Base-by-base conservation (phyloP, 1,140 invertebrate genomes). In the Radopholus similis region DNA sequence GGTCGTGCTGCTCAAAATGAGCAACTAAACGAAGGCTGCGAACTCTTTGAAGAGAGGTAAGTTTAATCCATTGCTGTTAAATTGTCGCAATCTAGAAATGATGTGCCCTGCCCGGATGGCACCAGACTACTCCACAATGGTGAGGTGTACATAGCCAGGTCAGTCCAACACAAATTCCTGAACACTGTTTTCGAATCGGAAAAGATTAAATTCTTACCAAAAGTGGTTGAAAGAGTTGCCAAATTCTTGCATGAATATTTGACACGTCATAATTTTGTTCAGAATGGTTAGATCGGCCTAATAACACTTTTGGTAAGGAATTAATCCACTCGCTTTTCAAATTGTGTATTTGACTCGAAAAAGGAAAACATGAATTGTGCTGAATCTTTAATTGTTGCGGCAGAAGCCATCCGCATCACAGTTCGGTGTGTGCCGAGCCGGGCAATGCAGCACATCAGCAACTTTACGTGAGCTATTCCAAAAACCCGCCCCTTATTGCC, bases 391-490 rank as follows among this genome's bases (percentile, higher is more conserved):
- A 28, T 66, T n/a, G 2, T 5, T n/a, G 28, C 32, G 8, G n/a
- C n/a, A 54, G 44, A 53, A 42, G 51, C 18, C 49, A 64, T 65
- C 56, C 44, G 30, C 57, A 62, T 38, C 62, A 60, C 38, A 18
- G 64, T 23, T 30, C 23, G 13, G 47, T 68, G 13, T 34, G 38
- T 5, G 47, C 67, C 23, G 42, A 66, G 30, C 67, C 67, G 15
- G 90, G 89, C 44, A 91, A 92, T 85, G 85, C 86, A 63, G 88
- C 88, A 76, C 91, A 94, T 84, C 84, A 86, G 23, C 85, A 90
- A 71, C 93, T 93, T 85, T 89, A 91, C 87, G 91, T 93, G 85
- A 87, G 35, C 18, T 30, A 23, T 0, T 15, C 18, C 51, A 9
- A 35, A 28, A 40, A 57, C 9, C 15, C 21, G 51, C 35, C 13